Percentiles rank a stretch among this genome's conserved stretches.
Conservation (phyloP, 2,888 invertebrate genomes). For the Cryptosula pallasiana region DNA sequence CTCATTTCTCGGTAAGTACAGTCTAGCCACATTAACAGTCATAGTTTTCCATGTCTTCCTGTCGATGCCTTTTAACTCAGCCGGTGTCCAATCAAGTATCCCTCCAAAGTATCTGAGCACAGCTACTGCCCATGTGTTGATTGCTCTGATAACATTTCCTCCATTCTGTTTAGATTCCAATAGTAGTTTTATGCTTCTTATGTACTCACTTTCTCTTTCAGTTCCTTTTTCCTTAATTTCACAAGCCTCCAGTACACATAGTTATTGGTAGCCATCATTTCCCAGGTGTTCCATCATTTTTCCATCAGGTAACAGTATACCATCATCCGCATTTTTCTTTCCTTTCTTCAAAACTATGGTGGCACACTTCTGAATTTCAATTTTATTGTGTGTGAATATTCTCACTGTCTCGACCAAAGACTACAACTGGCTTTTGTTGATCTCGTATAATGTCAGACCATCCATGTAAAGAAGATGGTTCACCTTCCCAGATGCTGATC, state of each 20-base stretch:
- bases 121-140: conserved; percentile 6
- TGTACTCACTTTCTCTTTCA: neutral
- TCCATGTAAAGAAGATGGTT: neutral
- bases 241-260: neutral
- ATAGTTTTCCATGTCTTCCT: neutral
- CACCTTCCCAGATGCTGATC: neutral
- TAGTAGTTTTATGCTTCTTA: neutral
- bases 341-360: neutral
- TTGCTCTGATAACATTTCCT: neutral
- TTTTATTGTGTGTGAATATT: neutral
- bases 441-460: neutral
- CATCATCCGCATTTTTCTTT: neutral
- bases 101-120: conserved; percentile 16
- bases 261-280: neutral
- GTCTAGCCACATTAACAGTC: neutral
- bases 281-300: neutral
- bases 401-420: neutral
- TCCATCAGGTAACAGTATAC: conserved; percentile 4
- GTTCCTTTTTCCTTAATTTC: neutral
- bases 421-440: neutral
- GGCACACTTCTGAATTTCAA: neutral
- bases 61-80: neutral
- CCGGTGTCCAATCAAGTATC: neutral
- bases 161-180: conserved; percentile 7
- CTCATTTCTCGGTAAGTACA: neutral